Evolutionary conservation across 2,113 vertebrate genomes (phyloP), one percentile per base, ranked within the genome.

Genomic region (Vireo altiloquus): DNA sequence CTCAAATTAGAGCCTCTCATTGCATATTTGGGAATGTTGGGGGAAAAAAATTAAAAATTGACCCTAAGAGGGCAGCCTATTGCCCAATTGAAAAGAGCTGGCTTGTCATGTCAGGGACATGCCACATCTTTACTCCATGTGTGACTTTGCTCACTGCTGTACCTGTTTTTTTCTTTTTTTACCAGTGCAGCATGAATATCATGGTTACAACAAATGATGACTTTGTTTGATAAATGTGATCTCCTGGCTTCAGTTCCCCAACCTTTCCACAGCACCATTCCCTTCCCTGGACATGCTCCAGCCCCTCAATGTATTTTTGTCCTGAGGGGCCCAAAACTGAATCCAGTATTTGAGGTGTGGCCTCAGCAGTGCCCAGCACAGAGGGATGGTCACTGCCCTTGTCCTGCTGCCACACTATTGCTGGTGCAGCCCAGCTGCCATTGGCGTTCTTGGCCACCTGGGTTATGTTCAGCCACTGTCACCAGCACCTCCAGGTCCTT

Each of bases 201-300:
- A 39, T 31, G 37, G 30, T 76, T 76, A 25, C 16, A 64, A 44
- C 4, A 57, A 60, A 24, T 4, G 3, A 69, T 23, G 18, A 18
- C 9, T 28, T 27, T 52, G 22, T 83, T 82, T 57, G 79, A 65
- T 57, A 61, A 47, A 61, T 46, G 8, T 37, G 49, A 86, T 13
- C 14, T 76, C 63, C 76, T 77, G 28, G 20, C 60, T 83, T 49
- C 53, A 25, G 10, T 81, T 81, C 50, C 7, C 11, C 25, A n/a
- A 44, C 4, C 6, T 44, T 60, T 52, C 7, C 6, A 21, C 53
- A 46, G 33, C 63, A 18, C 47, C 0, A 0, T 44, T 60, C 37
- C 27, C 53, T 53, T 77, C 33, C 6, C 46, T 68, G 22, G 46
- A 60, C 11, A 19, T 0, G 2, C 14, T 77, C 18, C 53, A 77